A percentile compares a stretch with the other conserved stretches of the same genome.
Conservation (phyloP, 2,113 vertebrate genomes). For the Recurvirostra avosetta region DNA sequence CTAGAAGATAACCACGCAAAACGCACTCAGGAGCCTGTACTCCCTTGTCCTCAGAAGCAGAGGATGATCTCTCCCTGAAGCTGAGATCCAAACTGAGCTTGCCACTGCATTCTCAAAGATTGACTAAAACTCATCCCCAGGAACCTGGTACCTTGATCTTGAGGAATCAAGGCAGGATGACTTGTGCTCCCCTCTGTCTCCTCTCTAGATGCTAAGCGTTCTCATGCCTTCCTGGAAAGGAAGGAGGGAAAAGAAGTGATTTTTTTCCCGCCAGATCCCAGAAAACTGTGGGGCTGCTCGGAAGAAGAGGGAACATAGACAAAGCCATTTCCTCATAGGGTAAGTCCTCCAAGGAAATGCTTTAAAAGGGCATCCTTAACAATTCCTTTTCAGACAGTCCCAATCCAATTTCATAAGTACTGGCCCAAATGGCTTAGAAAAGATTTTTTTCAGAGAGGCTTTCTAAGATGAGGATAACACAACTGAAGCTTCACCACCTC, state of each 20-base stretch:
- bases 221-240: background rate
- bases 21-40: background rate
- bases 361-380: background rate
- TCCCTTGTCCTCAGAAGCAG: background rate
- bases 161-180: background rate
- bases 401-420: background rate
- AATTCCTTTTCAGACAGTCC: background rate
- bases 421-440: background rate
- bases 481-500: background rate
- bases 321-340: background rate
- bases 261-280: background rate
- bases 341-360: background rate
- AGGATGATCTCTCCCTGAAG: background rate
- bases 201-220: background rate
- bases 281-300: background rate
- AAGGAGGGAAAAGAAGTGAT: background rate
- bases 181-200: background rate
- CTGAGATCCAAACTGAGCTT: background rate
- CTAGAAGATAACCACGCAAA: background rate
- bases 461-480: background rate
- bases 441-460: background rate
- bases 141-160: background rate
- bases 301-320: background rate
- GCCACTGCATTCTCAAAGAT: background rate
- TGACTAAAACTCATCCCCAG: background rate